Percentiles rank a stretch among this genome's conserved stretches.
These are phyloP conservation scores for Vombatus ursinus DNA, from an alignment of 2,113 vertebrate genomes.

Conservation along the genomic window DNA sequence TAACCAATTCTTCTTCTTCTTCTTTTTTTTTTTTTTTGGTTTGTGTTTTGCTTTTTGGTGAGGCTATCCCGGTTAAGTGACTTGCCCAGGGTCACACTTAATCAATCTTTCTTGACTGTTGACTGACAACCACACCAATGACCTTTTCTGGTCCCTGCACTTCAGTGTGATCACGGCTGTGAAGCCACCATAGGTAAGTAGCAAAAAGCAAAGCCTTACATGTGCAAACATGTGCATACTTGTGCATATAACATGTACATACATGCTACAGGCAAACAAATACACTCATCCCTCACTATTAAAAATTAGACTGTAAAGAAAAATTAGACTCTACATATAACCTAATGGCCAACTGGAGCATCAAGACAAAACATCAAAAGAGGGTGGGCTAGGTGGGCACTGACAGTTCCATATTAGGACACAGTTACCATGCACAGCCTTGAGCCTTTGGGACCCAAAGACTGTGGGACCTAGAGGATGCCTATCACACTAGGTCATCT, in stretches of 20 bases:
- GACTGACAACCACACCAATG: not conserved
- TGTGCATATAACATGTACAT: not conserved
- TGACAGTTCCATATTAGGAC: too few species aligned
- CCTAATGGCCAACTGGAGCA: not conserved
- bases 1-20: not conserved
- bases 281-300: not conserved
- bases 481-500: not conserved
- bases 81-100: not conserved
- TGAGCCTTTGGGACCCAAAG: not conserved
- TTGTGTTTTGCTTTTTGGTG: too few species aligned
- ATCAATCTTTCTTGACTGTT: not conserved
- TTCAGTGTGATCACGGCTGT: not conserved
- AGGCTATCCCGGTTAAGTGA: too few species aligned
- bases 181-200: not conserved
- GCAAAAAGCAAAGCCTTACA: not conserved
- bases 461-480: not conserved
- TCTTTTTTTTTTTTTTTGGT: too few species aligned
- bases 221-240: not conserved
- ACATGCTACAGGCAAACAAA: not conserved
- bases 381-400: not conserved
- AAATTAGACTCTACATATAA: not conserved
- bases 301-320: not conserved
- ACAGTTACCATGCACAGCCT: not conserved
- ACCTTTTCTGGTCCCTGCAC: not conserved
- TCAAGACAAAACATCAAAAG: not conserved